Base-by-base conservation (phyloP, 2,888 invertebrate species). In the Epinotia ramella region DNA sequence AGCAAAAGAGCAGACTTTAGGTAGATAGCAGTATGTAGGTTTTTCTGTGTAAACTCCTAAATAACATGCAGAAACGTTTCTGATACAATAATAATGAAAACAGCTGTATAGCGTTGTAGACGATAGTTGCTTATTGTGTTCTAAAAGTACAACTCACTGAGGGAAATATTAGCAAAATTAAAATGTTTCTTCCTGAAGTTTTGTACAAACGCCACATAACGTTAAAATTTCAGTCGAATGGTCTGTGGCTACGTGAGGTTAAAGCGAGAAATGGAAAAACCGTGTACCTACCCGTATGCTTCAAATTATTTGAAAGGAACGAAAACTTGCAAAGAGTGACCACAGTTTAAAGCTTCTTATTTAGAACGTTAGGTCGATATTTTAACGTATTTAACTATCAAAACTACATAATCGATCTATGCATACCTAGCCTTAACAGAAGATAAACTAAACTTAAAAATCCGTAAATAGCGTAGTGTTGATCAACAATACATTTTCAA, bases 221-320 rank as follows among this genome's bases (percentile, higher is more conserved):
- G 40, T 44, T 20, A 68, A 68, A 57, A 18, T 40, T 33, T 68
- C 33, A 68, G 18, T 40, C 57, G n/a, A 57, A 56, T 57, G 20
- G 68, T 68, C 56, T 57, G 68, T 44, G 57, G 57, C 57, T 67
- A 40, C 56, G 28, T 56, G 46, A 49, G 57, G 57, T 57, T 20
- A n/a, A 9, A n/a, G 49, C 49, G 53, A 57, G 40, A 68, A 57
- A 57, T 44, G 68, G 20, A 68, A 44, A 28, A 57, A 40, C 57
- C 40, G 53, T 67, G 44, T 53, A 40, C 16, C 16, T 49, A 11
- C 65, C 49, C 49, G n/a, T 53, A 6, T n/a, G 49, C 49, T 53
- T 53, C n/a, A 53, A 53, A n/a, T 53, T 53, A 53, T 53, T 53
- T n/a, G 16, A 53, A 53, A 53, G 5, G 49, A 53, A 53, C 16